These are phyloP conservation scores for Jacana jacana DNA, from an alignment of 2,113 vertebrate genomes.

Conservation along the genomic window DNA sequence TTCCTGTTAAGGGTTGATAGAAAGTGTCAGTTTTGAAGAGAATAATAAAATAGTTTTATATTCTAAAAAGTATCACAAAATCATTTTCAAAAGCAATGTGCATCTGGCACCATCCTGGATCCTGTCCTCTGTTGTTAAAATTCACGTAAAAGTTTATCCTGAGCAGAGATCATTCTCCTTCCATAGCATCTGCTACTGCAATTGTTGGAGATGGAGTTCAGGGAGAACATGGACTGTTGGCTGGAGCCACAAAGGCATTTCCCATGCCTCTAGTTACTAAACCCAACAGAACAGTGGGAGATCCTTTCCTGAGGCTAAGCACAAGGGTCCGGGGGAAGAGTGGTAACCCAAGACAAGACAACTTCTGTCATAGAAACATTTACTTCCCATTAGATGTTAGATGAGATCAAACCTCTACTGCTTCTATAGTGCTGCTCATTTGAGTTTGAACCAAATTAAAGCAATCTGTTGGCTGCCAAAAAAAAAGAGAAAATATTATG, in stretches of 20 bases:
- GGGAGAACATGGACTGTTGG: neutral
- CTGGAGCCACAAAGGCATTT: neutral
- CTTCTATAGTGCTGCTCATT: neutral
- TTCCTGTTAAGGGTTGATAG: neutral
- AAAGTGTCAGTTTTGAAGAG: neutral
- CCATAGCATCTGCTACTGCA: neutral
- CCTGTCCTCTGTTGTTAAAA: neutral
- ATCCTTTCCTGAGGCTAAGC: neutral
- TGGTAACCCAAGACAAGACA: neutral
- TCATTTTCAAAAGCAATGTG: neutral
- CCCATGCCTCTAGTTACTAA: neutral
- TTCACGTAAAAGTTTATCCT: neutral
- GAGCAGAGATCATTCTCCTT: neutral
- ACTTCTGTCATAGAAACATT: neutral
- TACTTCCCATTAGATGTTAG: neutral
- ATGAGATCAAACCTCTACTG: neutral
- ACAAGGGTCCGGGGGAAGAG: neutral
- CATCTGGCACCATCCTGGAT: neutral
- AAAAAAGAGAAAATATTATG: neutral
- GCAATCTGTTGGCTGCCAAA: neutral
- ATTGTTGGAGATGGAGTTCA: neutral
- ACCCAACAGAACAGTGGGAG: neutral
- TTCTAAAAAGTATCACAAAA: neutral
- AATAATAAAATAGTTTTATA: neutral
- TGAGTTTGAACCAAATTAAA: neutral